Base-by-base conservation (phyloP, 2,888 invertebrate species). In the Amaurobius ferox region DNA sequence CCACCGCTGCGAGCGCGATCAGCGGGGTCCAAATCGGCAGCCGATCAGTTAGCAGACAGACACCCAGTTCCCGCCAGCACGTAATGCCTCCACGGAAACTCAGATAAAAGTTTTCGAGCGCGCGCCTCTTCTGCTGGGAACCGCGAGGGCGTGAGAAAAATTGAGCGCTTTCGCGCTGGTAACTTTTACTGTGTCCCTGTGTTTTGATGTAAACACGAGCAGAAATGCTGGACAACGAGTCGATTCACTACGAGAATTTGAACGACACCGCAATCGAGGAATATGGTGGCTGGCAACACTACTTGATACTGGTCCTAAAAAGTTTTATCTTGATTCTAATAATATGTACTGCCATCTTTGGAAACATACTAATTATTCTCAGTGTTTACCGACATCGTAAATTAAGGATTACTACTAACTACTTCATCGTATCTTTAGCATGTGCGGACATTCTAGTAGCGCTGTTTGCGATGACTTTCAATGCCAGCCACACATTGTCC, bases 381-480 rank as follows among this genome's bases (percentile, higher is more conserved):
- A 78, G 86, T 48, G 89, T 89, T 55, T 91, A 2, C 94, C 94
- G 97, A 67, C 97, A 97, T 92, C 93, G 96, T 48, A 95, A 95
- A 90, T 93, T 97, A 0, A 93, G 97, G 66, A 96, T 96, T 88
- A 95, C 97, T 90, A 98, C 98, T 67, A 98, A 98, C 92, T 97
- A 97, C 92, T 98, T 98, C 93, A 97, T 98, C 89, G 98, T 98
- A 89, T 97, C 97, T 76, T 92, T 98, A 86, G 98, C 98, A 0
- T 95, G 97, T 90, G 98, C 98, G 55, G 98, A 98, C 90, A 95
- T 97, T 93, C 93, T 98, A 87, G 97, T 98, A 68, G 97, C 97
- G 0, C 92, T 96, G 83, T 96, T 96, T 91, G 97, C 96, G 89
- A 97, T 97, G 97, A 96, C 96, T 86, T 97, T 97, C 91, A 97